Conservation (phyloP, 2,888 invertebrate genomes). For the Teleiodes luculella region DNA sequence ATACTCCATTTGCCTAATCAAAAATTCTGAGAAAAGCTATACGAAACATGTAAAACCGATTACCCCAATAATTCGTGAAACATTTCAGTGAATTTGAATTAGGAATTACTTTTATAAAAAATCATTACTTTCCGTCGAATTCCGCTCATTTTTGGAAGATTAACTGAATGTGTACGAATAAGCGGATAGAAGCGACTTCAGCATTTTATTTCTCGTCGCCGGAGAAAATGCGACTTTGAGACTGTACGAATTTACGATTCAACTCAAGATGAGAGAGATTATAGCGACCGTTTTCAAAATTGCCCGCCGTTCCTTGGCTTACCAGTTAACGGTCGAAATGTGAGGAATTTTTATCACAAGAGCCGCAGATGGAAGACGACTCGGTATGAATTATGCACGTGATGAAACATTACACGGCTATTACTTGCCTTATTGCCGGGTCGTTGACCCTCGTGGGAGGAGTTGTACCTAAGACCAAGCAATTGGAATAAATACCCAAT, state of each 20-base stretch:
- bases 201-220: background rate
- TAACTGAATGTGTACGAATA: background rate
- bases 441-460: constrained; percentile 16
- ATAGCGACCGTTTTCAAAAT: constrained; percentile 38
- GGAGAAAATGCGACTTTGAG: constrained; percentile 1
- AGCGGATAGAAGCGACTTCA: background rate
- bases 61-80: too few species aligned
- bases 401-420: constrained; percentile 45
- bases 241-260: constrained; percentile 12
- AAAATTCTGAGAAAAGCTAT: too few species aligned
- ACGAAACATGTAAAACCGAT: too few species aligned
- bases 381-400: constrained; percentile 63
- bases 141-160: background rate
- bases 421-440: constrained; percentile 34
- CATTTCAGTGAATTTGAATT: too few species aligned
- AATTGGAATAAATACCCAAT: background rate
- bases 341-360: constrained; percentile 58
- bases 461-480: background rate
- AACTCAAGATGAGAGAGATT: constrained; percentile 24
- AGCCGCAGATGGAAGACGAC: constrained; percentile 37
- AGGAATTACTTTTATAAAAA: too few species aligned
- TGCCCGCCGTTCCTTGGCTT: constrained; percentile 37
- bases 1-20: too few species aligned
- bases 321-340: constrained; percentile 44
- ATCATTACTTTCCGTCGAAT: background rate